These are phyloP conservation scores for Erpetoichthys calabaricus DNA, from an alignment of 2,797 vertebrate genomes.

Conservation along the genomic window DNA sequence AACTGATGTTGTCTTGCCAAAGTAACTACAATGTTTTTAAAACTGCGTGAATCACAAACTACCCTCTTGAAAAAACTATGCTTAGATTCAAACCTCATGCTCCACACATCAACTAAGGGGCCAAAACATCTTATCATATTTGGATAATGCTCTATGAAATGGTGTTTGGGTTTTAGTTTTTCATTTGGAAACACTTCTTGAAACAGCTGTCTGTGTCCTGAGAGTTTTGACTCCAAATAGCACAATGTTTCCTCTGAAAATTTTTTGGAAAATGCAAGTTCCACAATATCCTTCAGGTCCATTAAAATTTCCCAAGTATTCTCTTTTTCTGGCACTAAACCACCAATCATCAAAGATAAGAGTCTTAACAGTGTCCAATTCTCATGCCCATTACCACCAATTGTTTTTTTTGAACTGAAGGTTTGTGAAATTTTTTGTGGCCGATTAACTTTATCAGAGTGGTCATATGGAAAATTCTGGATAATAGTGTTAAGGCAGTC, in stretches of 20 bases:
- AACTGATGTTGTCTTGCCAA: slow-evolving; percentile 17
- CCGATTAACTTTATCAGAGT: slow-evolving; percentile 13
- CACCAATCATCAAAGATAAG: slow-evolving; percentile 10
- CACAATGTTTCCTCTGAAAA: slow-evolving; percentile 19
- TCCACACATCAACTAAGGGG: slow-evolving; percentile 13
- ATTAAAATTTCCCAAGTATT: slow-evolving; percentile 16
- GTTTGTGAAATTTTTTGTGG: slow-evolving; percentile 7
- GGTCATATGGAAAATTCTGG: slow-evolving; percentile 12
- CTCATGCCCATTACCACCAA: slow-evolving; percentile 17
- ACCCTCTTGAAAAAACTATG: slow-evolving; percentile 15
- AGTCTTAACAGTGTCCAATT: slow-evolving; percentile 18
- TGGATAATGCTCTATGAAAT: slow-evolving; percentile 17
- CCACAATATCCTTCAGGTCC: slow-evolving; percentile 20
- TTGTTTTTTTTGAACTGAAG: slow-evolving; percentile 9
- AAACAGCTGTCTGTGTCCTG: too few relatives aligned
- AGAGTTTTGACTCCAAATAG: slow-evolving; percentile 12
- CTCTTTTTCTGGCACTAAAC: slow-evolving; percentile 13
- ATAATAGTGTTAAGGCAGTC: slow-evolving; percentile 14
- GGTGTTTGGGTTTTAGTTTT: slow-evolving; percentile 14
- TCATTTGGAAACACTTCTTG: slow-evolving; percentile 13
- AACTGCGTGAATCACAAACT: neutral
- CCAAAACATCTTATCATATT: slow-evolving; percentile 15
- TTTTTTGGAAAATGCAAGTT: slow-evolving; percentile 10
- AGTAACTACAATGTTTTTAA: slow-evolving; percentile 7
- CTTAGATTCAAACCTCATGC: slow-evolving; percentile 11